A percentile compares a stretch with the other conserved stretches of the same genome.
Evolutionary conservation across 2,888 invertebrate species (phyloP).

Genomic region (Ernsta delagoae): DNA sequence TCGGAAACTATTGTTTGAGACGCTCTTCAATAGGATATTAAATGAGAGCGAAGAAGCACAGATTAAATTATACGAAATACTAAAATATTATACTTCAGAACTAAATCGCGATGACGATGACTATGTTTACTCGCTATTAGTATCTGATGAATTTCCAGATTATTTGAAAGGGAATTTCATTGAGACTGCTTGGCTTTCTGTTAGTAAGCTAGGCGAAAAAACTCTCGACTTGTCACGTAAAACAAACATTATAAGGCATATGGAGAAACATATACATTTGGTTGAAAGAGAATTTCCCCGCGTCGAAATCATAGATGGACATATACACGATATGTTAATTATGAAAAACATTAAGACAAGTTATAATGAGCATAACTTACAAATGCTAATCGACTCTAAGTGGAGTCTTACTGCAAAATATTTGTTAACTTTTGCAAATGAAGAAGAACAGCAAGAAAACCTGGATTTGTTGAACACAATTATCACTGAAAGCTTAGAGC

Average conservation of each 20-base stretch:
- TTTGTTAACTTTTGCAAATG: neutral
- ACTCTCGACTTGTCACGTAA: neutral
- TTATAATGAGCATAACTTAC: neutral
- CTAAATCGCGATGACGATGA: constrained; percentile 1
- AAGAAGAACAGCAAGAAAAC: neutral
- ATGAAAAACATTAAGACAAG: neutral
- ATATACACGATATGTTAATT: neutral
- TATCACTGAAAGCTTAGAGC: neutral
- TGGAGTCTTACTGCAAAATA: neutral
- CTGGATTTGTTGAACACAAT: neutral
- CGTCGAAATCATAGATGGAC: neutral
- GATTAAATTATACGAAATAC: neutral
- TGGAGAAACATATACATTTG: neutral
- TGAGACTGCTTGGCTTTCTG: neutral
- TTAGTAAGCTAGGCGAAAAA: neutral
- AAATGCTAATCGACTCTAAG: neutral
- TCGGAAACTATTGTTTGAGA: neutral
- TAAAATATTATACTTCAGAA: constrained; percentile 2
- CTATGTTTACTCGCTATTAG: constrained; percentile 1
- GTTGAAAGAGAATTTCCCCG: constrained; percentile 1
- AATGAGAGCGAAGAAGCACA: neutral
- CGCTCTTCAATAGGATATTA: constrained; percentile 1
- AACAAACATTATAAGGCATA: neutral
- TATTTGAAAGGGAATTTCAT: neutral
- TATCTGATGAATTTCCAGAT: neutral